phyloP scores from a whole-genome alignment of 2,888 invertebrate genomes.

The Drosophila fungiperda region DNA sequence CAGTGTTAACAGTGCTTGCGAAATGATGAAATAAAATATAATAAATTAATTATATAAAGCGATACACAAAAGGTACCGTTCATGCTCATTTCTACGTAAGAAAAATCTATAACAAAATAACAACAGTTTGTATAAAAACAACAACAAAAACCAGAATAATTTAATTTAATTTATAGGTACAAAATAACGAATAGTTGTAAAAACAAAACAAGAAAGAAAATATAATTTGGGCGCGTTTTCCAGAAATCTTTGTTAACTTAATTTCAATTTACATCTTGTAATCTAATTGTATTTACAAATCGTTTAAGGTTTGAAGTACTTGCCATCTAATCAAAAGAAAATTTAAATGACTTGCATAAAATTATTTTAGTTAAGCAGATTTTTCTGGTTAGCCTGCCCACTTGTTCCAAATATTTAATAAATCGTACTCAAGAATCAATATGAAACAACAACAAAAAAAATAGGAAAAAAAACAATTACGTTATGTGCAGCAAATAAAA shows the following conservation, averaged over 20 bases:
- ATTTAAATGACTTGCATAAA: constrained; percentile 4
- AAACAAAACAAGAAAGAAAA: constrained; percentile 38
- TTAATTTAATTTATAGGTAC: constrained; percentile 75
- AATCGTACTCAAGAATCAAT: constrained; percentile 22
- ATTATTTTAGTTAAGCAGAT: constrained; percentile 1
- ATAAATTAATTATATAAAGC: constrained; percentile 39
- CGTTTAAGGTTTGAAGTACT: constrained; percentile 12
- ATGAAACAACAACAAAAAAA: constrained; percentile 29
- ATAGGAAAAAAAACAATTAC: constrained; percentile 9
- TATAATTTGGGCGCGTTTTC: constrained; percentile 51
- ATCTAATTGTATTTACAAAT: constrained; percentile 12
- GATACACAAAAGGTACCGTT: constrained; percentile 40
- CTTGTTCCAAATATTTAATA: constrained; percentile 30
- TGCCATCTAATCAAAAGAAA: constrained; percentile 15
- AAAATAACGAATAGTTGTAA: constrained; percentile 72
- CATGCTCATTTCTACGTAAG: constrained; percentile 70
- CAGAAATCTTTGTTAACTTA: constrained; percentile 35
- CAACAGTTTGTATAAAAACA: constrained; percentile 51
- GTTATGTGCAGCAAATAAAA: constrained; percentile 53
- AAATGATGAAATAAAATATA: constrained; percentile 14
- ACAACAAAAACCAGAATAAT: constrained; percentile 47
- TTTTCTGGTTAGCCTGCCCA: constrained; percentile 38
- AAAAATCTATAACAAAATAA: constrained; percentile 36
- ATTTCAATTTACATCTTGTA: constrained; percentile 18
- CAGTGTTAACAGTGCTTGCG: constrained; percentile 68